phyloP scores from a whole-genome alignment of 2,113 vertebrate species.

The Apteryx owenii region DNA sequence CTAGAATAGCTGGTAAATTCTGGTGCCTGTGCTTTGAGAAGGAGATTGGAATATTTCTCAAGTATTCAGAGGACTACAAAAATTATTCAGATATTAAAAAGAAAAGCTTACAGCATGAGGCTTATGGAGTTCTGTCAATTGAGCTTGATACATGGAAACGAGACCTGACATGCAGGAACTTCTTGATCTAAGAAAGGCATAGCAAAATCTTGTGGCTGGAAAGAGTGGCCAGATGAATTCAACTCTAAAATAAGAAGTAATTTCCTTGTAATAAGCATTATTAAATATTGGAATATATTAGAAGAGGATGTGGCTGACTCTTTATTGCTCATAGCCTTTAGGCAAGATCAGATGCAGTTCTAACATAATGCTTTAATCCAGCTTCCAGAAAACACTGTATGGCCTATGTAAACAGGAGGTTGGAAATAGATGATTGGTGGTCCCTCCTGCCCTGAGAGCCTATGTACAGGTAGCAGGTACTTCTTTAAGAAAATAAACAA shows the following conservation, averaged over 20 bases:
- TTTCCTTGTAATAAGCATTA: neutral
- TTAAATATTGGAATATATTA: neutral
- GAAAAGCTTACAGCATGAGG: neutral
- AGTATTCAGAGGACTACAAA: neutral
- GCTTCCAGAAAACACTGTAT: neutral
- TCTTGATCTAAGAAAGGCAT: neutral
- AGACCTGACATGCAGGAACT: neutral
- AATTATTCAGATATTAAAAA: neutral
- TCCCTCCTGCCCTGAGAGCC: neutral
- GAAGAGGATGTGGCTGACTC: neutral
- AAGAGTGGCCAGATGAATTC: neutral
- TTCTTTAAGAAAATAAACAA: constrained; percentile 59
- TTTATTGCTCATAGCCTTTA: neutral
- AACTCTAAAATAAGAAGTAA: neutral
- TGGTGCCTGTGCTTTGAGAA: neutral
- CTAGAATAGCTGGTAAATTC: neutral
- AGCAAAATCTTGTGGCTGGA: neutral
- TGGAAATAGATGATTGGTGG: neutral
- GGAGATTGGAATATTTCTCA: neutral
- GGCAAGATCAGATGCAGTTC: neutral
- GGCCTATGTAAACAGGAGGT: neutral
- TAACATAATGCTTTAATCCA: neutral
- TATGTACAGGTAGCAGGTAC: constrained; percentile 47
- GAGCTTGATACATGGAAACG: neutral
- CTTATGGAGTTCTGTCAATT: neutral